phyloP scores from a whole-genome alignment of 2,113 vertebrate species.

The Camelus dromedarius region DNA sequence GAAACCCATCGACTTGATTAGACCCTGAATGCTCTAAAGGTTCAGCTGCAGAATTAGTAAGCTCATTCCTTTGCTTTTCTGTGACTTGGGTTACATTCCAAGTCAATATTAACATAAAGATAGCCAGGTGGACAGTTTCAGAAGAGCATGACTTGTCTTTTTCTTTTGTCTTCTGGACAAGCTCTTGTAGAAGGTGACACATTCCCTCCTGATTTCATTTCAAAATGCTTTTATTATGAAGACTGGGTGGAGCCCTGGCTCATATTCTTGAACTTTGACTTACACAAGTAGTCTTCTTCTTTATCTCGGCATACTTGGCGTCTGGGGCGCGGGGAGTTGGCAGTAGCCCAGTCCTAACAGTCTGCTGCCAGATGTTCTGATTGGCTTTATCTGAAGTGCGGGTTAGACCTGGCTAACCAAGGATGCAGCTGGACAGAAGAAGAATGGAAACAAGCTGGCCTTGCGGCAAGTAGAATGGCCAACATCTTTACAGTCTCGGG shows the following conservation, averaged over 20 bases:
- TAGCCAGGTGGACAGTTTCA: neutral
- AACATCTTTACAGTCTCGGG: neutral
- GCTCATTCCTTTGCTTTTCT: neutral
- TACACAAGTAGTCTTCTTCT: neutral
- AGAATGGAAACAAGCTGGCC: neutral
- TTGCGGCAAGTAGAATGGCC: neutral
- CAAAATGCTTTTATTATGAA: neutral
- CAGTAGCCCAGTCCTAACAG: neutral
- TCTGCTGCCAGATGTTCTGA: neutral
- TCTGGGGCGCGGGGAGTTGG: too few species aligned
- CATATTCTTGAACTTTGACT: neutral
- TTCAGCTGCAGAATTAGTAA: neutral
- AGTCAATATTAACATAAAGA: neutral
- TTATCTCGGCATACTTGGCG: neutral
- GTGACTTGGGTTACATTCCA: neutral
- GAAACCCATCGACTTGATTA: neutral
- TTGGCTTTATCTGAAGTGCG: neutral
- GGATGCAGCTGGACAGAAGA: neutral
- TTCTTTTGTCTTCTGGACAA: neutral
- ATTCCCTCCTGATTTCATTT: neutral
- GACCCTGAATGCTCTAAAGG: neutral
- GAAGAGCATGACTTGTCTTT: neutral
- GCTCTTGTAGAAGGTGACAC: neutral
- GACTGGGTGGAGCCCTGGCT: neutral
- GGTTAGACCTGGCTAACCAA: neutral